Percentiles rank a stretch among this genome's conserved stretches.
Conservation (phyloP, 2,888 invertebrate species). For the Protophormia terraenovae region DNA sequence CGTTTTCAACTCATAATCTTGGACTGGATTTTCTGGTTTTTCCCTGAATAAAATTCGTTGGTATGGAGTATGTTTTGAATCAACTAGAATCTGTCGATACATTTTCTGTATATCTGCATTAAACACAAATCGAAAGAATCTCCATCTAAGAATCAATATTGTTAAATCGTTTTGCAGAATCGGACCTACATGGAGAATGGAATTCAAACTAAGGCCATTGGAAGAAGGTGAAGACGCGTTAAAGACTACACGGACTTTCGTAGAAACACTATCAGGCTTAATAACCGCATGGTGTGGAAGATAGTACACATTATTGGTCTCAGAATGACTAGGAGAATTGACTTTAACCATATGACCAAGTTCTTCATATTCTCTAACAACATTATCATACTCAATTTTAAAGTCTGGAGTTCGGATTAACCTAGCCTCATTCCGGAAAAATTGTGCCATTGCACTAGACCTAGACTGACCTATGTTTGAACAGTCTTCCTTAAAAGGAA, state of each 20-base stretch:
- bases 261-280: no score
- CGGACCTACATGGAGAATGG: neutral
- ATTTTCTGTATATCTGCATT: no score
- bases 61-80: neutral
- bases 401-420: no score
- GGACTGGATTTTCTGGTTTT: neutral
- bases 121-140: no score
- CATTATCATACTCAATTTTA: neutral
- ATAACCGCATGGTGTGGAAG: no score
- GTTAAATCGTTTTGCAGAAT: neutral
- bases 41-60: neutral
- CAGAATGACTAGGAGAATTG: no score
- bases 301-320: no score
- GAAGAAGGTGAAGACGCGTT: neutral
- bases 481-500: neutral
- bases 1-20: neutral
- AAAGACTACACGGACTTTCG: no score
- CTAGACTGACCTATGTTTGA: no score
- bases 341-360: no score
- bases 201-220: neutral
- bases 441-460: no score
- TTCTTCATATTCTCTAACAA: neutral
- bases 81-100: constrained; percentile 6
- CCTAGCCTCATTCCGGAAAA: no score
- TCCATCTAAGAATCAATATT: neutral